phyloP scores from a whole-genome alignment of 2,797 vertebrate species.

The Protonibea diacanthus region DNA sequence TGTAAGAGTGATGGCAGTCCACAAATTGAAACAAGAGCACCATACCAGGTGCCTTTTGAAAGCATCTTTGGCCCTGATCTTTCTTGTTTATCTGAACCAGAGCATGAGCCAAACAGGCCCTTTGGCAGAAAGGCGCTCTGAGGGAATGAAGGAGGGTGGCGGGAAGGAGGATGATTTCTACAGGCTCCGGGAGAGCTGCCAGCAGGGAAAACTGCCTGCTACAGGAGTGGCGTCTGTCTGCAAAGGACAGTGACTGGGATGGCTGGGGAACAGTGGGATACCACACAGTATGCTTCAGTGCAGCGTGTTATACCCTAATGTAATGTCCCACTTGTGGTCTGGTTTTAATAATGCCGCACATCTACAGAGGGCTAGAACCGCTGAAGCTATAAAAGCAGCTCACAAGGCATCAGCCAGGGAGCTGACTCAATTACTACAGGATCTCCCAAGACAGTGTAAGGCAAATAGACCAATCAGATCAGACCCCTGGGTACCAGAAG shows the following conservation, averaged over 20 bases:
- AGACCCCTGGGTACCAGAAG: conserved; percentile 65
- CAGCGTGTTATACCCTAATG: conserved; percentile 56
- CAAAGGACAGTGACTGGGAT: conserved; percentile 70
- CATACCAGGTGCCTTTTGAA: conserved; percentile 74
- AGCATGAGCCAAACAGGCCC: conserved; percentile 74
- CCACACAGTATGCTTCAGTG: conserved; percentile 68
- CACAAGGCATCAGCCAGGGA: conserved; percentile 66
- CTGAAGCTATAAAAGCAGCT: conserved; percentile 62
- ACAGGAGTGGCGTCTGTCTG: conserved; percentile 71
- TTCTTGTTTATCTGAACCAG: conserved; percentile 74
- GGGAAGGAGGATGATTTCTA: conserved; percentile 72
- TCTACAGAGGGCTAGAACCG: conserved; percentile 57
- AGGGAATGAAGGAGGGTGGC: conserved; percentile 54
- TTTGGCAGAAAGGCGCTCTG: conserved; percentile 67
- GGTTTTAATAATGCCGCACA: conserved; percentile 71
- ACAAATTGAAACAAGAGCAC: conserved; percentile 62
- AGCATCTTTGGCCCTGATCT: conserved; percentile 71
- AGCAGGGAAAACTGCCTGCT: conserved; percentile 66
- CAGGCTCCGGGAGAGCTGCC: conserved; percentile 72
- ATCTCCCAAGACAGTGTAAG: conserved; percentile 73
- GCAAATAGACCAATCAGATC: conserved; percentile 82
- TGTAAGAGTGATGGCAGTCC: conserved; percentile 38
- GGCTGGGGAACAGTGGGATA: conserved; percentile 61
- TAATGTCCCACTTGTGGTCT: conserved; percentile 60
- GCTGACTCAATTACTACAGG: conserved; percentile 74